phyloP scores from a whole-genome alignment of 2,797 vertebrate genomes.

The Oreochromis grahami region DNA sequence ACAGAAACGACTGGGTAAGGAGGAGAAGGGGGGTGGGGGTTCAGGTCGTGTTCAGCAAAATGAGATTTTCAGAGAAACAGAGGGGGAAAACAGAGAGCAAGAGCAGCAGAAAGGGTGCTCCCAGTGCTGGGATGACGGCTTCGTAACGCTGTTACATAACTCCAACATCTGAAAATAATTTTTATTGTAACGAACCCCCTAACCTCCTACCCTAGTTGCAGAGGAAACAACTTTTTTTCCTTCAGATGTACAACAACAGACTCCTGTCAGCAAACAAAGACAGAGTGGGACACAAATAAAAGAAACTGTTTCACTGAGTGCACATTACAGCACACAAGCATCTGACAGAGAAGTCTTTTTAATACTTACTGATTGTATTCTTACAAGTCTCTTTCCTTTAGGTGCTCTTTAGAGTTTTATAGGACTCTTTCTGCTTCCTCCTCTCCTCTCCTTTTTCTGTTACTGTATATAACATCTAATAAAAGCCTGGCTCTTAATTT shows the following conservation, averaged over 20 bases:
- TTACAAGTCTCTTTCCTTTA: not conserved
- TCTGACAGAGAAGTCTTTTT: not conserved
- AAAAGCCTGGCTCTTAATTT: conserved; percentile 37
- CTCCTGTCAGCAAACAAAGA: not conserved
- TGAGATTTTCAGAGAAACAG: not conserved
- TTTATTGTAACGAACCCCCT: conserved; percentile 34
- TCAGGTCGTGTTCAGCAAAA: conserved; percentile 9
- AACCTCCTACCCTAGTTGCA: conserved; percentile 43
- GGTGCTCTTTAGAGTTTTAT: not conserved
- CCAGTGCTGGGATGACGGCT: conserved; percentile 8
- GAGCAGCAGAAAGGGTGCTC: conserved; percentile 11
- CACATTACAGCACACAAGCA: not conserved
- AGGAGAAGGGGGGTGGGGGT: not conserved
- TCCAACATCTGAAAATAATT: conserved; percentile 65
- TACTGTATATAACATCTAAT: conserved; percentile 31
- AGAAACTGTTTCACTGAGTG: not conserved
- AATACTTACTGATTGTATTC: not conserved
- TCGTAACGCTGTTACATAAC: conserved; percentile 63
- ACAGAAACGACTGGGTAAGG: not conserved
- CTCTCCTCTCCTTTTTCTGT: conserved; percentile 9
- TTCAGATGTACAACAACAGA: not conserved
- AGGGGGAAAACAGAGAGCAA: not conserved
- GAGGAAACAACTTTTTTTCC: conserved; percentile 22
- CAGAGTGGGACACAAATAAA: not conserved
- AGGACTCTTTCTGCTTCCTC: not conserved